Percentiles rank a stretch among this genome's conserved stretches.
phyloP scores from a whole-genome alignment of 1,140 invertebrate species.

The Calliphora vicina region DNA sequence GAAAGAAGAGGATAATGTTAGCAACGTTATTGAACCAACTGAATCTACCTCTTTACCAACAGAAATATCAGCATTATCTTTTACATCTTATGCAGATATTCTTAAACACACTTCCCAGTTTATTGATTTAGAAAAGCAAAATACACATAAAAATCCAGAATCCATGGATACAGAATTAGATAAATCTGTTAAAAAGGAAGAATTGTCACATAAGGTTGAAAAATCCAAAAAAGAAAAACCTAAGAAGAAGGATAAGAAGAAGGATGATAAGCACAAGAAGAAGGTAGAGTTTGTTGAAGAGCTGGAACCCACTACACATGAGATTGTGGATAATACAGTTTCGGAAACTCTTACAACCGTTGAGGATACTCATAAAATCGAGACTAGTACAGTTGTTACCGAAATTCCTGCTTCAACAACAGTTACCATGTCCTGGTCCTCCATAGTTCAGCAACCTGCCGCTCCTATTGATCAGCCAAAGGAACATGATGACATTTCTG shows the following conservation, averaged over 20 bases:
- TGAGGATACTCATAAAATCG: neutral
- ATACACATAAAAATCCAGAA: constrained; percentile 18
- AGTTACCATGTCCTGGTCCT: neutral
- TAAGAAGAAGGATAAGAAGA: constrained; percentile 24
- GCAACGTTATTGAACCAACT: neutral
- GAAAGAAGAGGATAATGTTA: neutral
- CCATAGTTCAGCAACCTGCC: neutral
- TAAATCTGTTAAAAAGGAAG: neutral
- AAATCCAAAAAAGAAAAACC: constrained; percentile 11
- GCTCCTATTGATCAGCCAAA: neutral
- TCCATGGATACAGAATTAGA: neutral
- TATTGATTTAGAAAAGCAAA: constrained; percentile 45
- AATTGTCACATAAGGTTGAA: neutral
- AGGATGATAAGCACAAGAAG: constrained; percentile 33
- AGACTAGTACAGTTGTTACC: neutral
- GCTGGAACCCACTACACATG: neutral
- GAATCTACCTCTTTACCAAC: neutral
- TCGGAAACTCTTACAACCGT: neutral
- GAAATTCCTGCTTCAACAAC: neutral
- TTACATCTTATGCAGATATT: constrained; percentile 54
- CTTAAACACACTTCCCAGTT: constrained; percentile 47
- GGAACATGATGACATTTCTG: neutral
- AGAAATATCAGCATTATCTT: neutral
- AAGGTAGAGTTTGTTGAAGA: neutral
- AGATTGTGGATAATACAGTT: neutral